Evolutionary conservation across 2,888 invertebrate species (phyloP).

Genomic region (Tetheella fluctuosa): DNA sequence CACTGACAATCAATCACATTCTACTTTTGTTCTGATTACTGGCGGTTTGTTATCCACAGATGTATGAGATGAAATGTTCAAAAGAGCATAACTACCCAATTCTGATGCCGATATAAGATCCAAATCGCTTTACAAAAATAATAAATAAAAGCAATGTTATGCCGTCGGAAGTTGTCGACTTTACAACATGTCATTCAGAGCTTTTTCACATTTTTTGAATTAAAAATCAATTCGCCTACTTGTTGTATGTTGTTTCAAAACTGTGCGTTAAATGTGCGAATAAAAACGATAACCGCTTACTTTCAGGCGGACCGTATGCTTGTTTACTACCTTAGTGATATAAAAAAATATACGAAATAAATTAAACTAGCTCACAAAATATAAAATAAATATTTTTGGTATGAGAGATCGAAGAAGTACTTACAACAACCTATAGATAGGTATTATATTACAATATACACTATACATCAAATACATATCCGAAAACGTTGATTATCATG

Average conservation of each 20-base stretch:
- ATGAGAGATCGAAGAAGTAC: conserved; percentile 31
- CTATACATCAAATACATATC: conserved; percentile 51
- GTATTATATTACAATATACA: conserved; percentile 29
- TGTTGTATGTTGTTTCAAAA: not conserved
- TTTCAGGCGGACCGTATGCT: too few relatives aligned
- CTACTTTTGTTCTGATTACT: conserved; percentile 16
- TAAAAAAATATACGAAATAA: too few relatives aligned
- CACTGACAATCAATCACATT: conserved; percentile 59
- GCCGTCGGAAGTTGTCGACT: too few relatives aligned
- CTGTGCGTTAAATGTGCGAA: not conserved
- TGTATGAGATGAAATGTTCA: not conserved
- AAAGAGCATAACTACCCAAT: not conserved
- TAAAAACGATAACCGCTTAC: too few relatives aligned
- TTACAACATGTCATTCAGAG: too few relatives aligned
- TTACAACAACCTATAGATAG: conserved; percentile 17
- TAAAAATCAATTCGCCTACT: not conserved
- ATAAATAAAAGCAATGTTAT: not conserved
- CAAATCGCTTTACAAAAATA: not conserved
- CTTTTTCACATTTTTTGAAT: too few relatives aligned
- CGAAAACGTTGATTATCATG: conserved; percentile 36
- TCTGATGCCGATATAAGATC: not conserved
- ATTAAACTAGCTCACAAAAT: not conserved
- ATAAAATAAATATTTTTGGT: conserved; percentile 30
- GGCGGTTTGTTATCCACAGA: not conserved
- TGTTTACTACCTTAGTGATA: too few relatives aligned